phyloP scores from a whole-genome alignment of 2,888 invertebrate species.

The Ornithoptera priamus region DNA sequence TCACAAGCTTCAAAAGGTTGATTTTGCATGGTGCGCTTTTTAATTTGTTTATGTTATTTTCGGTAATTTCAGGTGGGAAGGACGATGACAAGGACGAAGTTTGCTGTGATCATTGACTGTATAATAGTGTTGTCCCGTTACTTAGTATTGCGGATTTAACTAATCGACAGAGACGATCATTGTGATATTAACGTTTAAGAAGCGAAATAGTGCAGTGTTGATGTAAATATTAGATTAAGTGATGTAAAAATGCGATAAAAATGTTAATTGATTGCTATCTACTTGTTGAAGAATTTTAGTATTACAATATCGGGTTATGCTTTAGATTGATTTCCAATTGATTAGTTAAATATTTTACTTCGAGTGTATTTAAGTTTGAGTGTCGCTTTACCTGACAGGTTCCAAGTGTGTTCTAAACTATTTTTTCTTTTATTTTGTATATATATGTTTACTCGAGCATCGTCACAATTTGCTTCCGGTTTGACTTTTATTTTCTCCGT shows the following conservation, averaged over 20 bases:
- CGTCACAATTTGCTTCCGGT: slow-evolving; percentile 27
- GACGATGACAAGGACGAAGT: slow-evolving; percentile 74
- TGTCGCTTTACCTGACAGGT: slow-evolving; percentile 26
- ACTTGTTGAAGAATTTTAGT: slow-evolving; percentile 50
- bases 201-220: slow-evolving; percentile 55
- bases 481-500: slow-evolving; percentile 29
- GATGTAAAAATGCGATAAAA: slow-evolving; percentile 61
- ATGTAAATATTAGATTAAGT: slow-evolving; percentile 74
- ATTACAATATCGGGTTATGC: slow-evolving; percentile 29
- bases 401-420: slow-evolving; percentile 25
- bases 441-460: slow-evolving; percentile 24
- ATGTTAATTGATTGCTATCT: slow-evolving; percentile 60
- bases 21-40: slow-evolving; percentile 36
- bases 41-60: slow-evolving; percentile 60
- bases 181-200: slow-evolving; percentile 77
- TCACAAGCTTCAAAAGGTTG: slow-evolving; percentile 22
- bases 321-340: slow-evolving; percentile 11
- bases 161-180: slow-evolving; percentile 73
- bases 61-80: slow-evolving; percentile 73
- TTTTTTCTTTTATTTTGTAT: slow-evolving; percentile 21
- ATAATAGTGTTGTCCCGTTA: slow-evolving; percentile 54
- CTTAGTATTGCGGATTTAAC: slow-evolving; percentile 46
- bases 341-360: slow-evolving; percentile 17
- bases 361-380: slow-evolving; percentile 25
- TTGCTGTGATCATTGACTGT: slow-evolving; percentile 69